Base-by-base conservation (phyloP, 2,888 invertebrate species). In the Lepidocyrtoides sp. region DNA sequence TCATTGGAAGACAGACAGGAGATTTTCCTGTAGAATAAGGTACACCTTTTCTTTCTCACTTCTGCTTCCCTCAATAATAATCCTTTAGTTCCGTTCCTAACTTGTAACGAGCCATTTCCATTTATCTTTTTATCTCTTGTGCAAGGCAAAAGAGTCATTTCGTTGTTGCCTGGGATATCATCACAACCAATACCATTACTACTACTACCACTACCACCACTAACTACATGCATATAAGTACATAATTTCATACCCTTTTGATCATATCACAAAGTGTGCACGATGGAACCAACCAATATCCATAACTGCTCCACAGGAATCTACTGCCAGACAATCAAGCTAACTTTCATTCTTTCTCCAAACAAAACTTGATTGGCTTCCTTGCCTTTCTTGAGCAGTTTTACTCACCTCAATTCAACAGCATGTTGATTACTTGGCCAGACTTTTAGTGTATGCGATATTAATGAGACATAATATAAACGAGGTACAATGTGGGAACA, bases 281-380 rank as follows among this genome's bases (percentile, higher is more conserved):
- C 8, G 12, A 69, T 36, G 44, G 44, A 72, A 36, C 44, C 41
- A 72, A 44, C n/a, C n/a, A 72, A 1, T 14, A 0, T n/a, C 26
- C n/a, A 51, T 41, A 57, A 79, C n/a, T 0, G 1, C 41, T 81
- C 23, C 60, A 60, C 60, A 20, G 60, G 57, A 48, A 44, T 63
- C 66, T n/a, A 20, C 72, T 82, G 23, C 51, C n/a, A 86, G 81
- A 86, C 91, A 81, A 86, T 82, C 81, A 85, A 29, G 51, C 57
- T 14, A 91, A 79, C 44, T 82, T 90, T 79, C 48, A 48, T 75
- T 51, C 57, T 63, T 63, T 63, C 26, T 82, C 81, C 77, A 66
- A 41, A 82, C 66, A 48, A 77, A 90, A 75, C 69, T 90, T 90
- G 20, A 79, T 90, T 85, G 90, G 90, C 90, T 90, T 90, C 90